Conservation (phyloP, 2,888 invertebrate genomes). For the Lithophane semibrunnea region DNA sequence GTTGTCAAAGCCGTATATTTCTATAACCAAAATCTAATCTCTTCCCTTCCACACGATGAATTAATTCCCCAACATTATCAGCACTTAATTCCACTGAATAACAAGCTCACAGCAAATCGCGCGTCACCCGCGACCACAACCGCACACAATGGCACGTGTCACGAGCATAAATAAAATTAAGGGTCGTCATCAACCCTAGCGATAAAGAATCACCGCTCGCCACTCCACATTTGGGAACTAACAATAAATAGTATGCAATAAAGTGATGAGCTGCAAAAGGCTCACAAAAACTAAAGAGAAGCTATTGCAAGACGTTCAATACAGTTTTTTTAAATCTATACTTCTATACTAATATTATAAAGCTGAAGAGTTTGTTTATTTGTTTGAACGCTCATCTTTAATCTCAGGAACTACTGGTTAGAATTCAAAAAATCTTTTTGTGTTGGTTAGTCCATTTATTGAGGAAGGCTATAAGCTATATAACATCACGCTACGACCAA, state of each 20-base stretch:
- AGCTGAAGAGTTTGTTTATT: too few species aligned
- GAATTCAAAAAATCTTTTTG: too few species aligned
- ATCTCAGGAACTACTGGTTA: too few species aligned
- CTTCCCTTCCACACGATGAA: constrained; percentile 54
- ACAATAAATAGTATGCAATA: constrained; percentile 65
- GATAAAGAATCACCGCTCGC: constrained; percentile 67
- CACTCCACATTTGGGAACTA: constrained; percentile 58
- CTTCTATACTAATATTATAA: too few species aligned
- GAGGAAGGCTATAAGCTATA: too few species aligned
- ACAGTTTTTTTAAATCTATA: neutral
- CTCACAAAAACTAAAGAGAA: neutral
- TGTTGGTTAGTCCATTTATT: too few species aligned
- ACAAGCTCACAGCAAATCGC: constrained; percentile 62
- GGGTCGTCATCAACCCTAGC: constrained; percentile 75
- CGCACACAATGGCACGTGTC: constrained; percentile 80
- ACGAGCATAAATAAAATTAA: constrained; percentile 86
- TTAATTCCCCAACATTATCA: constrained; percentile 53
- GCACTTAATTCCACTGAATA: constrained; percentile 60
- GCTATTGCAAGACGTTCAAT: neutral
- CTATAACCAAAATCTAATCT: constrained; percentile 20
- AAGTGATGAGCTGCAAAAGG: constrained; percentile 35
- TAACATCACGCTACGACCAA: too few species aligned
- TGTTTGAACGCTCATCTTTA: too few species aligned
- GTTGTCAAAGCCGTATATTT: neutral
- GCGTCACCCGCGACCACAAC: constrained; percentile 51